Base-by-base conservation (phyloP, 2,888 invertebrate species). In the Philonicus albiceps region DNA sequence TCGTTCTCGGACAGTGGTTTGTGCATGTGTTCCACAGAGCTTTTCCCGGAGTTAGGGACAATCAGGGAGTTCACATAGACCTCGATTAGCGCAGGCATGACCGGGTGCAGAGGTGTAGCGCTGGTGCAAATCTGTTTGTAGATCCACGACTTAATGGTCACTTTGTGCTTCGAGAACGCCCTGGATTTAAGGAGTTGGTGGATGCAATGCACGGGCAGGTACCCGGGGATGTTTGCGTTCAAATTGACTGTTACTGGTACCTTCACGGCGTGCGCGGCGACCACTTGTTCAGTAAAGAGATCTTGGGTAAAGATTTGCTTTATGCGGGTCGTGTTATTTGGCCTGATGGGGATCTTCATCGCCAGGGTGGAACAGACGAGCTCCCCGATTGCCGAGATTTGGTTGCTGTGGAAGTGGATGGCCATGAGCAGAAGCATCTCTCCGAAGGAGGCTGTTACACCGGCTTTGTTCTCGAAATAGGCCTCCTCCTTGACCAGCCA, bases 91-190 rank as follows among this genome's bases (percentile, higher is more conserved):
- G 97, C 96, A 0, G 98, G 98, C 91, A 99, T 94, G 1, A 98
- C 97, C 0, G 98, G 97, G 93, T 99, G 99, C 76, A 99, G 92
- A 0, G 99, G 99, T n/a, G 96, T 95, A 0, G 95, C 95, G 89
- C 97, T 96, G 89, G 95, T 95, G 90, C 97, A 97, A 86, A 99
- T 96, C 93, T 99, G 99, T 89, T 95, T 95, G 90, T 98, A 98
- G 88, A 99, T 98, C 99, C 99, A 99, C 90, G 96, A 97, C 93
- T 98, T 98, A 6, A 99, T 98, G 0, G 98, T 97, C 1, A 99
- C 98, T 92, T 97, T 97, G 91, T 99, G 97, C 91, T 98, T 99
- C 0, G 98, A 97, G 91, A 99, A 99, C 0, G 98, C 97, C 88
- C 98, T 93, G 6, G 97, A 98, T 91, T 98, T 98, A 16, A 99